Conservation (phyloP, 37 sponge, comb jelly and placozoan genomes). For the Bolinopsis microptera region DNA sequence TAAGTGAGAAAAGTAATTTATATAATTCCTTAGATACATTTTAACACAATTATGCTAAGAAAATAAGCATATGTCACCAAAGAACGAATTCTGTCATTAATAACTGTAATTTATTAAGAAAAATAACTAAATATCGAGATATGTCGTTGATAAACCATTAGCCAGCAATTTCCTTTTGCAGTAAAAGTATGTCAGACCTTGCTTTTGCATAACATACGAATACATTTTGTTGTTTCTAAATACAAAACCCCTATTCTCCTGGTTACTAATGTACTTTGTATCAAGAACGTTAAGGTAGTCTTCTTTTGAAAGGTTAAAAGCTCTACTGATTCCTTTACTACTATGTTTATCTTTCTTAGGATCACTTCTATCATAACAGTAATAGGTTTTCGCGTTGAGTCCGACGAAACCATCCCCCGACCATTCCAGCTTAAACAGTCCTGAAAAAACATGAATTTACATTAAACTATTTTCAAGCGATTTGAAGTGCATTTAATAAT, state of each 20-base stretch:
- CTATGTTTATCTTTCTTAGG: not conserved
- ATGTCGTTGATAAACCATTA: not conserved
- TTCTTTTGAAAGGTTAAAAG: no score
- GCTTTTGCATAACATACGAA: not conserved
- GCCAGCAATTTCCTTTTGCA: not conserved
- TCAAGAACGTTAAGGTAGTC: not conserved
- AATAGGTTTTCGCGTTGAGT: slow-evolving; percentile 2
- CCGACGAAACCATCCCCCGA: not conserved
- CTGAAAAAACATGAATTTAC: not conserved
- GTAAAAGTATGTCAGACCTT: not conserved
- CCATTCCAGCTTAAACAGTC: slow-evolving; percentile 25
- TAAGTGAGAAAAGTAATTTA: no score
- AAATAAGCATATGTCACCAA: no score
- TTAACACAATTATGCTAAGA: no score
- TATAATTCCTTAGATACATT: no score
- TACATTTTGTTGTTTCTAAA: not conserved
- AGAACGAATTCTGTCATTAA: no score
- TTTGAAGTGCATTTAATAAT: no score
- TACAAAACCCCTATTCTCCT: not conserved
- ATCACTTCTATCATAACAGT: not conserved
- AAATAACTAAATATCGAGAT: not conserved
- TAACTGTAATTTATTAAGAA: no score
- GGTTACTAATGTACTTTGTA: not conserved
- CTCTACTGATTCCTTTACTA: not conserved
- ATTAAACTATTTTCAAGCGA: not conserved